Evolutionary conservation across 2,888 invertebrate genomes (phyloP), one percentile per base, ranked within the genome.

Genomic region (Cryptus viduatorius): DNA sequence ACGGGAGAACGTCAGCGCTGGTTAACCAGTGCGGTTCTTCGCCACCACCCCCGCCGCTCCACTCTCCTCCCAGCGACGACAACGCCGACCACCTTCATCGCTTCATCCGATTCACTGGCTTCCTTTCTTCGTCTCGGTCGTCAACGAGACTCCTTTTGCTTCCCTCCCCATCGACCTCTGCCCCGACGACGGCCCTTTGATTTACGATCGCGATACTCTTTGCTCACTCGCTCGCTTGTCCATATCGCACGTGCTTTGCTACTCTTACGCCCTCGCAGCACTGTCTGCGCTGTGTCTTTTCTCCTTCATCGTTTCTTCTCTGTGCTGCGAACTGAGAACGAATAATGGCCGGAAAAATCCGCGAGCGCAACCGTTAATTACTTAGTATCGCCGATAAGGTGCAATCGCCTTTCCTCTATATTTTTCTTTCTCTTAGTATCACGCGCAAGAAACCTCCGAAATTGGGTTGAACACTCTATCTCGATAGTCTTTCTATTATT

Each of bases 61-160:
- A 37, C 37, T 0, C 37, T 37, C 16, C 44, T 50, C 53, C 53
- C 37, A 50, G 67, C 24, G 24, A 67, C 69, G 44, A 75, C 65
- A 80, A 64, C 80, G 65, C 59, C 77, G 69, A 75, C 82, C 71
- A 44, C 53, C 65, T 37, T 71, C 72, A 42, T 82, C 77, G 72
- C 72, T 82, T 82, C 71, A 85, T 82, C 72, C 73, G 79, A 83
- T 83, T 72, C 71, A 68, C 65, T 37, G 37, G 82, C 31, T 80
- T 80, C 50, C 67, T 82, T 69, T 76, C 73, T 79, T 78, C 76
- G 75, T 86, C 86, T 81, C 72, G 56, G 73, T 82, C 75, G 75
- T 42, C 67, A 14, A 59, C 68, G 69, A 37, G 37, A 59, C n/a
- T 31, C 71, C 67, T 50, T 67, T 31, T 10, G 14, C 46, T 37